Base-by-base conservation (phyloP, 2,113 vertebrate genomes). In the Sapajus apella region DNA sequence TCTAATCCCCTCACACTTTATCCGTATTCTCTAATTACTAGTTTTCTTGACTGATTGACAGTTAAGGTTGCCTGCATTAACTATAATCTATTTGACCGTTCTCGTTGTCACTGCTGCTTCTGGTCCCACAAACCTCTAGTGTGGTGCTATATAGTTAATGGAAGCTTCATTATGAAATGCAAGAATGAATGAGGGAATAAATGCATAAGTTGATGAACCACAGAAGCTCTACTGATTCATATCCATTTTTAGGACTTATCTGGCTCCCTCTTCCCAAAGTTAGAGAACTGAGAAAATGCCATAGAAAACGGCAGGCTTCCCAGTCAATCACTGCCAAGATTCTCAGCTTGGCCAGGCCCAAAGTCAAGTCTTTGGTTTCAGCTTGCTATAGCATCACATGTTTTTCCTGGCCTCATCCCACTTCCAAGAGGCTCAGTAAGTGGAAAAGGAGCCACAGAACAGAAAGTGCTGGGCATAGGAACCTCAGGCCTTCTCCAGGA, bases 351-450 rank as follows among this genome's bases (percentile, higher is more conserved):
- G 90, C 90, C 90, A 96, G 84, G 86, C 82, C 87, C 87, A 94
- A 95, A 98, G 94, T 97, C 85, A 88, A 92, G 95, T 68, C 91
- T 95, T 93, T 66, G 96, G 92, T 90, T 97, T 96, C 90, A 96
- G 58, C 73, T 90, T 94, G 70, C 94, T 97, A 96, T 96, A 97
- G 87, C 96, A 92, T 97, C 97, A 97, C 95, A 96, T 97, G 95
- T 98, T 98, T 98, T 97, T 96, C 96, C 95, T 98, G 97, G 97
- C 95, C 21, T 82, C 70, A 64, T 87, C 84, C 47, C 37, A 90
- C 66, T 86, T 96, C 80, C 55, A 79, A 50, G 76, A 98, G 75
- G 45, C 84, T 96, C 95, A 93, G 87, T 90, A 92, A 95, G 70
- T 97, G 58, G 92, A 95, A 97, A 97, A 90, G 81, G 72, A 97